Percentiles rank a stretch among this genome's conserved stretches.
Evolutionary conservation across 2,888 invertebrate species (phyloP).

Genomic region (Cecidostiba fungosa): DNA sequence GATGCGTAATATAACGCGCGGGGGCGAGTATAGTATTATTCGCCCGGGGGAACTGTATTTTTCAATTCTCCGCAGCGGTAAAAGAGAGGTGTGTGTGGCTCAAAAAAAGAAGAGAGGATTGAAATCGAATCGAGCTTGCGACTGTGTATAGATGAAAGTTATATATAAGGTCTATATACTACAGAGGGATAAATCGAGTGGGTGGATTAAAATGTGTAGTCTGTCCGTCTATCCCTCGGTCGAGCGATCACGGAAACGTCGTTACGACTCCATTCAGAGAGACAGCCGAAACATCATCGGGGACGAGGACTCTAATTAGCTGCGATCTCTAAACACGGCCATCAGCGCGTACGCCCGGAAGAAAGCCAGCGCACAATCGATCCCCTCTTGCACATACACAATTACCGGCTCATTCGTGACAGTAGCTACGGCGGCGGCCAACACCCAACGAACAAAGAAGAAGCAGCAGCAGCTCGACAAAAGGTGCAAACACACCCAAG

Average conservation of each 20-base stretch:
- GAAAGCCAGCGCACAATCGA: background rate
- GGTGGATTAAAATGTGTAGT: conserved; percentile 53
- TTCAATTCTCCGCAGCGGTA: conserved; percentile 56
- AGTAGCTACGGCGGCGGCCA: background rate
- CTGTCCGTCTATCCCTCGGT: too few species aligned
- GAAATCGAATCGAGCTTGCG: conserved; percentile 56
- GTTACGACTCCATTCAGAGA: background rate
- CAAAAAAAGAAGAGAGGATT: conserved; percentile 54
- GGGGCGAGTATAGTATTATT: background rate
- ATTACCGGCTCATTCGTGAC: conserved; percentile 44
- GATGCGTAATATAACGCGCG: conserved; percentile 23
- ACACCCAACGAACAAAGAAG: conserved; percentile 16
- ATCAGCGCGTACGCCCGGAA: conserved; percentile 6
- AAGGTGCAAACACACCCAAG: conserved; percentile 18
- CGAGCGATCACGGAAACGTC: conserved; percentile 14
- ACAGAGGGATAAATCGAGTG: conserved; percentile 45
- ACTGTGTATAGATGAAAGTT: conserved; percentile 17
- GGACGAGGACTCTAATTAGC: background rate
- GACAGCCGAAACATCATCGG: background rate
- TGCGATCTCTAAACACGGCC: conserved; percentile 18
- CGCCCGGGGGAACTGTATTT: conserved; percentile 49
- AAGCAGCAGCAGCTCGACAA: background rate
- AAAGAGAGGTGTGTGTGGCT: conserved; percentile 52
- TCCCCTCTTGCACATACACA: background rate
- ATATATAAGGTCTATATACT: background rate